These are phyloP conservation scores for Girardinichthys multiradiatus DNA, from an alignment of 2,113 vertebrate species.

Conservation along the genomic window DNA sequence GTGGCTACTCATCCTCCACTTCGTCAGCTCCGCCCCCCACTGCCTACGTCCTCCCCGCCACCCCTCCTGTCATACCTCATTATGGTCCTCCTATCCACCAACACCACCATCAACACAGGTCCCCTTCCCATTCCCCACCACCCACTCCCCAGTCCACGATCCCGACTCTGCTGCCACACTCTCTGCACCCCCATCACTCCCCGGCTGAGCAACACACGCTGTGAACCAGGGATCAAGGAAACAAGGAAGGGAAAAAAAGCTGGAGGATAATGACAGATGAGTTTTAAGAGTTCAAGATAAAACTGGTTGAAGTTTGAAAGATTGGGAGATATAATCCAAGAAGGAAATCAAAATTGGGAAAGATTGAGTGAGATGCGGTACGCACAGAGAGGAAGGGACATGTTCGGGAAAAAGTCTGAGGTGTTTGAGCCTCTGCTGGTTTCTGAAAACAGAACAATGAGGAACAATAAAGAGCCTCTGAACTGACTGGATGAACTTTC, in stretches of 20 bases:
- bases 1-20: slow-evolving; percentile 67
- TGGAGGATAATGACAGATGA: slow-evolving; percentile 9
- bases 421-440: slow-evolving; percentile 26
- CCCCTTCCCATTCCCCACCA: slow-evolving; percentile 84
- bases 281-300: slow-evolving; percentile 23
- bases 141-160: slow-evolving; percentile 85
- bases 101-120: slow-evolving; percentile 72
- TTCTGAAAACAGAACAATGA: slow-evolving; percentile 40
- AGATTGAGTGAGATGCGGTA: slow-evolving; percentile 63
- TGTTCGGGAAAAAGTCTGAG: slow-evolving; percentile 44
- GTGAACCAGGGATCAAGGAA: slow-evolving; percentile 79
- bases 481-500: slow-evolving; percentile 41
- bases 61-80: slow-evolving; percentile 74
- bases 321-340: slow-evolving; percentile 23
- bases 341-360: slow-evolving; percentile 35
- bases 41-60: slow-evolving; percentile 69
- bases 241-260: slow-evolving; percentile 19
- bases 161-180: slow-evolving; percentile 79
- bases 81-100: slow-evolving; percentile 74
- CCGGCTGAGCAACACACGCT: slow-evolving; percentile 88
- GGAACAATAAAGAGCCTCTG: slow-evolving; percentile 45
- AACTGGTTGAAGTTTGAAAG: slow-evolving; percentile 36
- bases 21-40: slow-evolving; percentile 63
- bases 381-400: slow-evolving; percentile 60
- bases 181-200: slow-evolving; percentile 81